These are phyloP conservation scores for Furcula furcula DNA, from an alignment of 2,888 invertebrate genomes.

Conservation along the genomic window DNA sequence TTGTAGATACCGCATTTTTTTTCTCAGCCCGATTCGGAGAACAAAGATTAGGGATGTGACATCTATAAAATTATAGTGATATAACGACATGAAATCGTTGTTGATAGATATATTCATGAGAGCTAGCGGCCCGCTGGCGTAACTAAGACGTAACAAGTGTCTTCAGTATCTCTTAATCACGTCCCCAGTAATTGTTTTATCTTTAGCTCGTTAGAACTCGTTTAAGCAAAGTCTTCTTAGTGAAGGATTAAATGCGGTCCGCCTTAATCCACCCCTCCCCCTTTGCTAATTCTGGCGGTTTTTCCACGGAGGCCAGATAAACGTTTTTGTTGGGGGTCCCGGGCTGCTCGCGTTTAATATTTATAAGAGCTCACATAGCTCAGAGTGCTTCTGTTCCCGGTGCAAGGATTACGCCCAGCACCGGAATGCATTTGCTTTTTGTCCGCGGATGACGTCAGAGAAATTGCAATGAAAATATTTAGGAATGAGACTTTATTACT, in stretches of 20 bases:
- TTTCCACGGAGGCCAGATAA: constrained; percentile 78
- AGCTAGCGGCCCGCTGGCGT: constrained; percentile 39
- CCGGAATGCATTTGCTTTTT: constrained; percentile 61
- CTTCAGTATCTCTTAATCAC: constrained; percentile 80
- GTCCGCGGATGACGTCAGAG: constrained; percentile 48
- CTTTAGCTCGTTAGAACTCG: constrained; percentile 82
- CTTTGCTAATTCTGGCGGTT: constrained; percentile 79
- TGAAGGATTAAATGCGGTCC: constrained; percentile 81
- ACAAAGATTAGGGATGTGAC: constrained; percentile 30
- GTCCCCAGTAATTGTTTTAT: constrained; percentile 80
- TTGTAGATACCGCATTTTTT: constrained; percentile 38
- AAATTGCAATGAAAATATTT: constrained; percentile 56
- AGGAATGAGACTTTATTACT: too few species aligned
- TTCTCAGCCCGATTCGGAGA: constrained; percentile 41
- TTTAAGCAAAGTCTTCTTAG: constrained; percentile 82
- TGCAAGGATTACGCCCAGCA: constrained; percentile 64
- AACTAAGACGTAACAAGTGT: constrained; percentile 79
- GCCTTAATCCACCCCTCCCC: constrained; percentile 78
- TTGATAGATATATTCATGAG: constrained; percentile 34
- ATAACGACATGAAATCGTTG: too few species aligned
- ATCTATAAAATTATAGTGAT: too few species aligned
- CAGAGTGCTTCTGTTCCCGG: constrained; percentile 59
- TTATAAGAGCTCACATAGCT: constrained; percentile 72
- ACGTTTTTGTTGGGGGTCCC: constrained; percentile 76
- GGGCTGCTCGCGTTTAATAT: constrained; percentile 68